These are phyloP conservation scores for Conus canariensis DNA, from an alignment of 2,888 invertebrate genomes.

Conservation along the genomic window DNA sequence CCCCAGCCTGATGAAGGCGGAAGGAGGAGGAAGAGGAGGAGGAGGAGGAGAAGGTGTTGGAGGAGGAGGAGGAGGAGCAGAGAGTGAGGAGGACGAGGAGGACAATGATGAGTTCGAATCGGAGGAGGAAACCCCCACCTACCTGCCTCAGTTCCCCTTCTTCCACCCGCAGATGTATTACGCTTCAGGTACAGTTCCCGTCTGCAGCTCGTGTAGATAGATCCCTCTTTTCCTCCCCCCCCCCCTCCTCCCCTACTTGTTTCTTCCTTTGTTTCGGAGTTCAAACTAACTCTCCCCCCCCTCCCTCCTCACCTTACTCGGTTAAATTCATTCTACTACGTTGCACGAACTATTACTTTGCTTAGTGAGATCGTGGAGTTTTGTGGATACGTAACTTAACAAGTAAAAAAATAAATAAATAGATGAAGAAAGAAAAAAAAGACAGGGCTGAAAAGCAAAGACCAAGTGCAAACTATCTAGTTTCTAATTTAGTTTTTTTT, in stretches of 20 bases:
- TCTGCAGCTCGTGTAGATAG: too few relatives aligned
- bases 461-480: too few relatives aligned
- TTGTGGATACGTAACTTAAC: too few relatives aligned
- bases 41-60: background rate
- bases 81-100: constrained; percentile 16
- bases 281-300: too few relatives aligned
- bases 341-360: too few relatives aligned
- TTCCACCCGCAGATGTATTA: constrained; percentile 5
- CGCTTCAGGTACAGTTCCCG: background rate
- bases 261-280: too few relatives aligned
- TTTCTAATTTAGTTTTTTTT: too few relatives aligned
- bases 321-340: too few relatives aligned
- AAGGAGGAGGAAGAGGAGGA: constrained; percentile 10
- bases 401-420: background rate
- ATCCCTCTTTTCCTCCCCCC: too few relatives aligned
- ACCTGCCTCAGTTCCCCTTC: constrained; percentile 15
- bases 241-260: too few relatives aligned
- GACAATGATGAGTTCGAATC: constrained; percentile 8
- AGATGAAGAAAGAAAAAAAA: background rate
- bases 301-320: too few relatives aligned
- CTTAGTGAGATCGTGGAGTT: too few relatives aligned
- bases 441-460: background rate
- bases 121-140: constrained; percentile 13
- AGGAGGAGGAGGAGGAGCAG: background rate
- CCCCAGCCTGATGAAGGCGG: background rate